Percentiles rank a stretch among this genome's conserved stretches.
Evolutionary conservation across 2,888 invertebrate genomes (phyloP).

Genomic region (Oxytorus armatus): DNA sequence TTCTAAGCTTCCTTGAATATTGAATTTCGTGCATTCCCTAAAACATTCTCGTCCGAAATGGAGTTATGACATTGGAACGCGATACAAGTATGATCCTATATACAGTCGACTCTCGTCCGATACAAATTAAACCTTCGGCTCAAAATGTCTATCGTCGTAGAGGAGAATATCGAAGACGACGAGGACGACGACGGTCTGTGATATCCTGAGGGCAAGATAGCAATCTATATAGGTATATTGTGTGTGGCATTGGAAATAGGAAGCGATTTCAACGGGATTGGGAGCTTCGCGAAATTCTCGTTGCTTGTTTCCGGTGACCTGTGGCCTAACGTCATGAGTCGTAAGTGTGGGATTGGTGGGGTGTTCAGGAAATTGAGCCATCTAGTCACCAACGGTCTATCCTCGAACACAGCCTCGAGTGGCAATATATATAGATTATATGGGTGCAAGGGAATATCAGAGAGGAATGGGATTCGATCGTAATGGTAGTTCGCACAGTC

Average conservation of each 20-base stretch:
- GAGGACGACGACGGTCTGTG: constrained; percentile 24
- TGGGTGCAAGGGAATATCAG: constrained; percentile 5
- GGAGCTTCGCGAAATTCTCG: constrained; percentile 63
- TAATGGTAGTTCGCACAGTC: constrained; percentile 44
- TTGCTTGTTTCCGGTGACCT: constrained; percentile 71
- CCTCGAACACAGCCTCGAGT: constrained; percentile 42
- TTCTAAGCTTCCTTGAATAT: background rate
- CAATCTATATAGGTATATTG: constrained; percentile 34
- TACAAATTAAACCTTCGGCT: constrained; percentile 53
- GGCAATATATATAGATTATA: constrained; percentile 17
- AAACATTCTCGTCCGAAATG: background rate
- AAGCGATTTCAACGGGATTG: constrained; percentile 71
- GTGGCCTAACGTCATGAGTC: constrained; percentile 71
- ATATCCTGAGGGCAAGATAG: constrained; percentile 58
- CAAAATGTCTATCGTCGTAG: constrained; percentile 3
- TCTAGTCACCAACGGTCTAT: constrained; percentile 63
- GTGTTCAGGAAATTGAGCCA: constrained; percentile 77
- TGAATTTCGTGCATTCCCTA: background rate
- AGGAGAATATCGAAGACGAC: constrained; percentile 12
- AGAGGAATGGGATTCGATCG: constrained; percentile 44
- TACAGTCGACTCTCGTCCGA: constrained; percentile 13
- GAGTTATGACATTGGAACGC: background rate
- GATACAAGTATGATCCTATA: constrained; percentile 6
- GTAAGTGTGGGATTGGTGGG: constrained; percentile 31
- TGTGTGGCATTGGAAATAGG: constrained; percentile 55